A percentile compares a stretch with the other conserved stretches of the same genome.
Conservation (phyloP, 1,140 invertebrate genomes). For the Nilaparvata lugens region DNA sequence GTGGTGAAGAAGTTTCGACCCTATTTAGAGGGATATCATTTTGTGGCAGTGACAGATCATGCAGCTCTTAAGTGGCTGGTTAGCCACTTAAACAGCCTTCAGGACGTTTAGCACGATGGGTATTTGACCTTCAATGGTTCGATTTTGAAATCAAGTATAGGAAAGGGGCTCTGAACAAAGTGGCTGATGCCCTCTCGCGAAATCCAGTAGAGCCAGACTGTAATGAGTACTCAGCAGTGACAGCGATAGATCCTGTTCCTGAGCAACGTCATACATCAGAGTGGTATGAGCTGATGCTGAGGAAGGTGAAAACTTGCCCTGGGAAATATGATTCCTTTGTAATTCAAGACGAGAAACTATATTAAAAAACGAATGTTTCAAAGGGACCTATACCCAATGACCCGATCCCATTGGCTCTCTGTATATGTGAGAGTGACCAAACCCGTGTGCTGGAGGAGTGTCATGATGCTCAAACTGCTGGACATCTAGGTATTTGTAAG, state of each 20-base stretch:
- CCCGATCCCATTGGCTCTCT: too few species aligned
- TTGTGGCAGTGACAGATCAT: constrained; percentile 37
- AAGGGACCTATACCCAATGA: too few species aligned
- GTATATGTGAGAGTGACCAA: constrained; percentile 22
- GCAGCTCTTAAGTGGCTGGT: constrained; percentile 33
- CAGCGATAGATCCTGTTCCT: too few species aligned
- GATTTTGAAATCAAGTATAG: constrained; percentile 33
- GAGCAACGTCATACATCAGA: neutral
- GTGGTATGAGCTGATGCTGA: neutral
- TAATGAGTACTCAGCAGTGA: too few species aligned
- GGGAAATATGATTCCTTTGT: neutral
- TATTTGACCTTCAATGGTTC: constrained; percentile 30
- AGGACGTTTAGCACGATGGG: constrained; percentile 25
- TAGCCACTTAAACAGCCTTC: constrained; percentile 29
- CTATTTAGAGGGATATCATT: constrained; percentile 33
- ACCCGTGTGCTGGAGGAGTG: constrained; percentile 20
- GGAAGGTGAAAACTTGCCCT: neutral
- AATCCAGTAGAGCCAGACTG: too few species aligned
- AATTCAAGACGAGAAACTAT: neutral
- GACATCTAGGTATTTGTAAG: constrained; percentile 28
- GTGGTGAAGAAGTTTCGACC: constrained; percentile 30
- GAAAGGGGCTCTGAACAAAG: constrained; percentile 29
- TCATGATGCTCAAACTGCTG: constrained; percentile 24
- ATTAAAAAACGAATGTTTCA: constrained; percentile 27
- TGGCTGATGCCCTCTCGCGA: constrained; percentile 29